Evolutionary conservation across 2,888 invertebrate genomes (phyloP).

Genomic region (Lasioglossum vierecki): DNA sequence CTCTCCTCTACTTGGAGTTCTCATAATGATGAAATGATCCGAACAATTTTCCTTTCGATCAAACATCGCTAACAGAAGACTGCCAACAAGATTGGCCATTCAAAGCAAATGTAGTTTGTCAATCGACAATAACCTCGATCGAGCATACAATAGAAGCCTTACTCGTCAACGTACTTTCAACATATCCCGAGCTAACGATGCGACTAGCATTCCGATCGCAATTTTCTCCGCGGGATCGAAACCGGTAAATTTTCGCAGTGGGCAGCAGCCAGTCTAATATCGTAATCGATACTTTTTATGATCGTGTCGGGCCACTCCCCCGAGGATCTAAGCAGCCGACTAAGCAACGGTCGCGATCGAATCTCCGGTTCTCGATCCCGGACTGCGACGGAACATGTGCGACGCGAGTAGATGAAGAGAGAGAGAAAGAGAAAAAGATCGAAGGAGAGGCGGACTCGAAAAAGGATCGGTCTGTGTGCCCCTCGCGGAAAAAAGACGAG

Average conservation of each 20-base stretch:
- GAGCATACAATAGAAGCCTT: neutral
- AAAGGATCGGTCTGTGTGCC: slow-evolving; percentile 57
- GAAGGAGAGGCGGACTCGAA: slow-evolving; percentile 26
- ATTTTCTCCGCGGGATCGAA: neutral
- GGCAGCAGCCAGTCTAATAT: neutral
- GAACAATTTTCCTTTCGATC: neutral
- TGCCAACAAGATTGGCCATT: neutral
- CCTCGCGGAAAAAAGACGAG: slow-evolving; percentile 57
- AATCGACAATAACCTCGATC: neutral
- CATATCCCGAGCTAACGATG: neutral
- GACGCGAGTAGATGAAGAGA: neutral
- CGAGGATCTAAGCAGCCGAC: slow-evolving; percentile 36
- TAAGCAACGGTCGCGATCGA: slow-evolving; percentile 48
- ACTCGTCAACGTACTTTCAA: neutral
- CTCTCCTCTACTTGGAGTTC: neutral
- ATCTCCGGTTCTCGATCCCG: slow-evolving; percentile 33
- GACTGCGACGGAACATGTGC: neutral
- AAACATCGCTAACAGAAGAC: neutral
- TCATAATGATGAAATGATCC: neutral
- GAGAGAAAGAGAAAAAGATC: neutral
- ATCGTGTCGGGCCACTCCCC: neutral
- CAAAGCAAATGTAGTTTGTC: neutral
- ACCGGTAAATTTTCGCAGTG: neutral
- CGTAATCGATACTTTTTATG: slow-evolving; percentile 2
- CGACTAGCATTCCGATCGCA: neutral